phyloP scores from a whole-genome alignment of 2,888 invertebrate species.

The Zeuzera pyrina region DNA sequence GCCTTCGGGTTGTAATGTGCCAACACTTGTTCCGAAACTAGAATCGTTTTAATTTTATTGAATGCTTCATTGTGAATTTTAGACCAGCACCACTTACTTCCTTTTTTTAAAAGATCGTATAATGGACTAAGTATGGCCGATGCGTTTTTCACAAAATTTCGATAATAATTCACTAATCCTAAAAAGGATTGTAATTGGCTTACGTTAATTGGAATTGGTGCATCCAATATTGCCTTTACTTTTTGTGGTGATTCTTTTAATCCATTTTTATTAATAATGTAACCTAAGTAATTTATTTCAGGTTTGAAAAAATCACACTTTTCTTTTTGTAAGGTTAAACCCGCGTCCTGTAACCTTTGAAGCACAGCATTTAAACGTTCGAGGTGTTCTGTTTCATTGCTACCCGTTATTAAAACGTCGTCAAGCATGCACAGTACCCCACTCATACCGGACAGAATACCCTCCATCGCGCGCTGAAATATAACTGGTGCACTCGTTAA shows the following conservation, averaged over 20 bases:
- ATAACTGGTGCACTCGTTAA: slow-evolving; percentile 15
- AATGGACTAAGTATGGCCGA: too few species aligned
- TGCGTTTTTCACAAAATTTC: too few species aligned
- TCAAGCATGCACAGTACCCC: slow-evolving; percentile 14
- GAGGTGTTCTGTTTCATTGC: too few species aligned
- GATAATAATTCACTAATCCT: not conserved
- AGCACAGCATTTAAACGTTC: too few species aligned
- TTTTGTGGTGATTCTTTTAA: slow-evolving; percentile 2
- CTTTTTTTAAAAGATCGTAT: not conserved
- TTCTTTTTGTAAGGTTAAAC: too few species aligned
- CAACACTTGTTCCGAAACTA: not conserved
- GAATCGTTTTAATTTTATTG: not conserved
- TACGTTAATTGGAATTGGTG: slow-evolving; percentile 1
- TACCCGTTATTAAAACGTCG: too few species aligned
- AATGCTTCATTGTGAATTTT: not conserved
- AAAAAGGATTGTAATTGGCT: too few species aligned
- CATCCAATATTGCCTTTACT: slow-evolving; percentile 5
- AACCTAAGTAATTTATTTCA: slow-evolving; percentile 4
- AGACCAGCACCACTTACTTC: not conserved
- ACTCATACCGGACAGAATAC: slow-evolving; percentile 16
- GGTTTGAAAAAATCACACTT: slow-evolving; percentile 14
- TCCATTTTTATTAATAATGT: slow-evolving; percentile 5
- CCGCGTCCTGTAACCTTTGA: too few species aligned
- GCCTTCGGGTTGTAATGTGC: not conserved
- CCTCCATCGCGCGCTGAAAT: slow-evolving; percentile 18